phyloP scores from a whole-genome alignment of 1,140 invertebrate genomes.

The Drosophila lini region DNA sequence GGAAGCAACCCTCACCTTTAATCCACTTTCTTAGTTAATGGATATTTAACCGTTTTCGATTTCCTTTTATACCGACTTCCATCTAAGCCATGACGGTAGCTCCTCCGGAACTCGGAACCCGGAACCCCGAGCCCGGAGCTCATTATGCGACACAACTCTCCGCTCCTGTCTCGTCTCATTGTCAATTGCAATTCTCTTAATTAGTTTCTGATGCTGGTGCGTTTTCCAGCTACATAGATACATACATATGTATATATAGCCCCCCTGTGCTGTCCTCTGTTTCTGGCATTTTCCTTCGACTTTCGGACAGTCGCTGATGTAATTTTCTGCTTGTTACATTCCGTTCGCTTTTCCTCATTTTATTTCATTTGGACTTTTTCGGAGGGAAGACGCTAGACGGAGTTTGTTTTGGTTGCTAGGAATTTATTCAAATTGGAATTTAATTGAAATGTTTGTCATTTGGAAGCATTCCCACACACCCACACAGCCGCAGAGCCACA shows the following conservation, averaged over 20 bases:
- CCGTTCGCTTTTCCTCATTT: slow-evolving; percentile 39
- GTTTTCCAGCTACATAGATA: slow-evolving; percentile 4
- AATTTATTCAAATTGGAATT: slow-evolving; percentile 70
- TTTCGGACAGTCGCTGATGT: slow-evolving; percentile 48
- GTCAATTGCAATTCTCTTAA: slow-evolving; percentile 72
- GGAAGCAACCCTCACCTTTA: not conserved
- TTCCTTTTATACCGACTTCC: slow-evolving; percentile 7
- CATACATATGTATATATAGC: not conserved
- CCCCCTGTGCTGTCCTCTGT: slow-evolving; percentile 6
- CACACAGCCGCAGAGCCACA: slow-evolving; percentile 5
- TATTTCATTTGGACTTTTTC: slow-evolving; percentile 30
- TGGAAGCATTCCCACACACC: slow-evolving; percentile 51
- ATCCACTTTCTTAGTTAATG: not conserved
- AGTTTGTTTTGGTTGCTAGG: slow-evolving; percentile 51
- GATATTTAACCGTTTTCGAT: slow-evolving; percentile 13
- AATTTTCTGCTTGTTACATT: slow-evolving; percentile 69
- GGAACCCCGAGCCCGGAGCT: slow-evolving; percentile 7
- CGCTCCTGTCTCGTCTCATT: slow-evolving; percentile 26
- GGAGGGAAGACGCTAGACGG: slow-evolving; percentile 17
- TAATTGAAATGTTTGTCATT: slow-evolving; percentile 75
- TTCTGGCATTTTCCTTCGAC: slow-evolving; percentile 42
- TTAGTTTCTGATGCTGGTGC: slow-evolving; percentile 65
- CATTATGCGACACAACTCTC: slow-evolving; percentile 28
- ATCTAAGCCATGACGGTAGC: slow-evolving; percentile 7
- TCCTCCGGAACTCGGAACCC: not conserved